phyloP scores from a whole-genome alignment of 2,888 invertebrate species.

The Mythimna lalbum region DNA sequence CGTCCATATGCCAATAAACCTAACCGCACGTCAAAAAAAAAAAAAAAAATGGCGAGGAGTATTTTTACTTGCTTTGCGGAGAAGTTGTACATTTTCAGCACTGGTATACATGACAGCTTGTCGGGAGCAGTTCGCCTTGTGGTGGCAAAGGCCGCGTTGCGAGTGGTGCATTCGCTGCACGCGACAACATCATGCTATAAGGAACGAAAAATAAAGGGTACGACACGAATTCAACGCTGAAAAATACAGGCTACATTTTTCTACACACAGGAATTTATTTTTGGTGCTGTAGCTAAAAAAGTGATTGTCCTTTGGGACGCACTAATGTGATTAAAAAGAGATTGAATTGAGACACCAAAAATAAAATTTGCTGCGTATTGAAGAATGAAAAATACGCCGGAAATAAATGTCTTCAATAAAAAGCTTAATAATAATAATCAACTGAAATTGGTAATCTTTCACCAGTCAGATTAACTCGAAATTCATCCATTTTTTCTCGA shows the following conservation, averaged over 20 bases:
- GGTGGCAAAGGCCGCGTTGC: conserved; percentile 27
- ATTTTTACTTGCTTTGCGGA: conserved; percentile 28
- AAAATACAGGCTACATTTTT: conserved; percentile 30
- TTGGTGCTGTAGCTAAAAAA: conserved; percentile 2
- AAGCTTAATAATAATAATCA: conserved; percentile 21
- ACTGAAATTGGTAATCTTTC: conserved; percentile 34
- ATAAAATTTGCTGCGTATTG: background rate
- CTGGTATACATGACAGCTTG: conserved; percentile 55
- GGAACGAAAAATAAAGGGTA: conserved; percentile 27
- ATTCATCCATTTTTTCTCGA: conserved; percentile 34
- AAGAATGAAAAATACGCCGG: background rate
- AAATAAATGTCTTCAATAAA: background rate
- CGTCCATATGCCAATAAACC: conserved; percentile 30
- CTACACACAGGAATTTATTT: background rate
- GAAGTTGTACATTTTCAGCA: conserved; percentile 25
- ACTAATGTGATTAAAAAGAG: conserved; percentile 1
- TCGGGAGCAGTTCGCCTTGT: conserved; percentile 40
- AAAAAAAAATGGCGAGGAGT: conserved; percentile 17
- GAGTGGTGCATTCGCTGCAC: conserved; percentile 44
- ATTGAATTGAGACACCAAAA: background rate
- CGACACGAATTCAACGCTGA: conserved; percentile 4
- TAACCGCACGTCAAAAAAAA: conserved; percentile 45
- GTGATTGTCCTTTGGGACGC: background rate
- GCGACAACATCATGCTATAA: conserved; percentile 48
- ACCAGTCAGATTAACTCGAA: conserved; percentile 32